Evolutionary conservation across 2,797 vertebrate genomes (phyloP).

Genomic region (Aulostomus chinensis): DNA sequence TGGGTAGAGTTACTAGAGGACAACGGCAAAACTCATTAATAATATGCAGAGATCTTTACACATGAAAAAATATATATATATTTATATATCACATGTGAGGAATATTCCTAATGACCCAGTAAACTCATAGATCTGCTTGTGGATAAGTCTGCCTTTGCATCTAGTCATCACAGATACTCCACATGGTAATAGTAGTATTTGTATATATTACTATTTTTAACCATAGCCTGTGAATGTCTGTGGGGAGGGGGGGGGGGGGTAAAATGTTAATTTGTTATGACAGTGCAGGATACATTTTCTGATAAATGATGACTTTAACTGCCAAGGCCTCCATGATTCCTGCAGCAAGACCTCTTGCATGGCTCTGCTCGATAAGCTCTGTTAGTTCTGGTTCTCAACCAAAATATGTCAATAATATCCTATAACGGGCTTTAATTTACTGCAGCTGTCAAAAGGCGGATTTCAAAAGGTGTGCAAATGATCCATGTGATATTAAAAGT

Average conservation of each 20-base stretch:
- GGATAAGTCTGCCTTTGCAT: conserved; percentile 37
- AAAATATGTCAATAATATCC: conserved; percentile 31
- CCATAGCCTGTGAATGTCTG: conserved; percentile 34
- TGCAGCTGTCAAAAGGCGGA: conserved; percentile 22
- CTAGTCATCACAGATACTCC: conserved; percentile 49
- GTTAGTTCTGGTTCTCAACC: conserved; percentile 55
- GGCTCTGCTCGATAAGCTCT: conserved; percentile 46
- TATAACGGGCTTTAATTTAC: conserved; percentile 27
- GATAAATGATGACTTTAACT: conserved; percentile 55
- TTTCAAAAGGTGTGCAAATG: conserved; percentile 28
- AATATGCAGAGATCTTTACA: conserved; percentile 35
- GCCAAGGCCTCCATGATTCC: conserved; percentile 58
- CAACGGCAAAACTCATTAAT: conserved; percentile 58
- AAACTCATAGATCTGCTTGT: conserved; percentile 5
- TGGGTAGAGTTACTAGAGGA: conserved; percentile 52
- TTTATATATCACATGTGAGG: conserved; percentile 12
- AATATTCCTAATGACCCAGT: conserved; percentile 23
- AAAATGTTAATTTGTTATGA: conserved; percentile 62
- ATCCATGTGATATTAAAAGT: conserved; percentile 8
- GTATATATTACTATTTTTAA: conserved; percentile 33
- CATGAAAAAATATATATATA: conserved; percentile 20
- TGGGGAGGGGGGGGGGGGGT: conserved; percentile 3
- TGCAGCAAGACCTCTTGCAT: conserved; percentile 35
- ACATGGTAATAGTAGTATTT: conserved; percentile 37
- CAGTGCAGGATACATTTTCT: conserved; percentile 56